Evolutionary conservation across 2,888 invertebrate genomes (phyloP).

Genomic region (Hylaea fasciaria): DNA sequence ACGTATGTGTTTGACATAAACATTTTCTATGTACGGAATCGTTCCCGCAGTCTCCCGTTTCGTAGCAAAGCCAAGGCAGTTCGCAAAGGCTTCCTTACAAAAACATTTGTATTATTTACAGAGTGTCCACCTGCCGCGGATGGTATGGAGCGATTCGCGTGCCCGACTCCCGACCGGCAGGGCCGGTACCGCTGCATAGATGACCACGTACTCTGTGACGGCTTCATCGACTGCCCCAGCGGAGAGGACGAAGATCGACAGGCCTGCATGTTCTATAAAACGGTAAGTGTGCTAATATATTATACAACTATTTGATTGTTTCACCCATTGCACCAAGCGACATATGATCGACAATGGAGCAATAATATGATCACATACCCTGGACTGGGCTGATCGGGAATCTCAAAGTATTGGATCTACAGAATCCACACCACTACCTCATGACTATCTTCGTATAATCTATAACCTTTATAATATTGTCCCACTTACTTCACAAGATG

Average conservation of each 20-base stretch:
- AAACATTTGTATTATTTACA: constrained; percentile 74
- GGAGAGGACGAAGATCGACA: constrained; percentile 97
- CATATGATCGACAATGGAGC: too few relatives aligned
- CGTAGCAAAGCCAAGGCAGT: too few relatives aligned
- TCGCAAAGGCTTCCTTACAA: background rate
- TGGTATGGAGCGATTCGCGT: constrained; percentile 97
- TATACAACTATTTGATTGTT: background rate
- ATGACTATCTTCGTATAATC: too few relatives aligned
- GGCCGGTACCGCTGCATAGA: constrained; percentile 98
- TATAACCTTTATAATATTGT: too few relatives aligned
- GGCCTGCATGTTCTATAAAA: constrained; percentile 98
- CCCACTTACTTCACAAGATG: too few relatives aligned
- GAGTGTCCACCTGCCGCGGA: constrained; percentile 97
- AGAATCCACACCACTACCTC: background rate
- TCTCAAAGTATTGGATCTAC: background rate
- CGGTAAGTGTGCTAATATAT: constrained; percentile 84
- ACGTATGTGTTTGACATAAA: too few relatives aligned
- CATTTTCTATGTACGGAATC: too few relatives aligned
- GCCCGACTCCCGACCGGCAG: constrained; percentile 95
- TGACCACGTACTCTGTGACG: constrained; percentile 97
- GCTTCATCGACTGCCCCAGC: constrained; percentile 96
- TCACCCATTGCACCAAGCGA: too few relatives aligned
- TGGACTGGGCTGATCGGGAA: background rate
- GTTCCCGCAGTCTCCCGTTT: background rate
- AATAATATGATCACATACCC: too few relatives aligned